Evolutionary conservation across 1,140 invertebrate species (phyloP), one percentile per base, ranked within the genome.

Genomic region (Pseudoatta argentina): DNA sequence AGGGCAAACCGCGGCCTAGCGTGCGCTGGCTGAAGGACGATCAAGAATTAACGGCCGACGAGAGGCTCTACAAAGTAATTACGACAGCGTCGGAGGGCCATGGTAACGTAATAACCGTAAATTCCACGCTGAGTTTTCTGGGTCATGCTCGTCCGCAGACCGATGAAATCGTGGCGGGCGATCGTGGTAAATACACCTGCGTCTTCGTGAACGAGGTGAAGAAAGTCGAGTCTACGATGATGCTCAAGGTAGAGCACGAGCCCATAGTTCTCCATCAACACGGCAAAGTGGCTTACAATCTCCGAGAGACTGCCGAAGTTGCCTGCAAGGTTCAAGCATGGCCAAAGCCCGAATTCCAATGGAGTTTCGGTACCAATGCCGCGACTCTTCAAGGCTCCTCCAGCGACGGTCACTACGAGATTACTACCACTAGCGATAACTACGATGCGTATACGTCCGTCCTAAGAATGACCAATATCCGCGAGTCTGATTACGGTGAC

Each of bases 281-380:
- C 93, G 98, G 97, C 83, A 98, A 98, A 95, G 98, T 99, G 0
- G 98, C 98, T 4, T 98, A 97, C 89, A 98, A 98, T 93, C 92
- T 98, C 2, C 95, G 96, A 14, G 98, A 99, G 93, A 97, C 96
- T 0, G 98, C 98, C 0, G 97, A 98, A 93, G 97, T 99, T 12
- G 96, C 97, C 3, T 99, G 98, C 94, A 97, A 97, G 92, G 98
- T 99, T 3, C 98, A 98, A 93, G 98, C 98, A 0, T 99, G 98
- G 94, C 98, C 98, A 0, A 97, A 98, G 91, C 98, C 98, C 0
- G 97, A 98, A 91, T 99, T 99, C 94, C 98, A 98, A 89, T 99
- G 98, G 98, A 98, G 96, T 87, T 98, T 97, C 87, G 97, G 97
- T 7, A 96, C 96, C 0, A 97, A 98, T 91, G 95, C 96, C 0